Conservation (phyloP, 2,797 vertebrate species). For the Epinephelus awoara region DNA sequence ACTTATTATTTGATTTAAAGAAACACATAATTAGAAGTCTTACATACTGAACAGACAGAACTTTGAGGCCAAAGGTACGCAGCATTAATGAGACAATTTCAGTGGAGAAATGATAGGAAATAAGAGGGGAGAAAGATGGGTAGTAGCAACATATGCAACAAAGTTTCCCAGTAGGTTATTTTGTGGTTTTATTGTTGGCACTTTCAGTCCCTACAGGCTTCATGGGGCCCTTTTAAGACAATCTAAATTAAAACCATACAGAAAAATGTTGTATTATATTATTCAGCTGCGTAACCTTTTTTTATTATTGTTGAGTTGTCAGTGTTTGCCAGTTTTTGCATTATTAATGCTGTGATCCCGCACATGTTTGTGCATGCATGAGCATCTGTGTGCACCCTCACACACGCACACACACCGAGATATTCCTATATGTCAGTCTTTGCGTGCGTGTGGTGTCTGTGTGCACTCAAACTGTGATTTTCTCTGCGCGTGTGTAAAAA, state of each 20-base stretch:
- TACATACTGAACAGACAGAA: neutral
- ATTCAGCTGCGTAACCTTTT: neutral
- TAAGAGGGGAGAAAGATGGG: neutral
- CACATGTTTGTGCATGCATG: slow-evolving; percentile 20
- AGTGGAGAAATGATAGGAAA: neutral
- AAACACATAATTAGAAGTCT: no score
- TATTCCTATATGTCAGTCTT: slow-evolving; percentile 41
- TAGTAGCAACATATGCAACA: neutral
- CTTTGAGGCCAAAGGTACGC: neutral
- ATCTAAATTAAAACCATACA: neutral
- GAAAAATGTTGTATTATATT: neutral
- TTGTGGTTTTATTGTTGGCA: neutral
- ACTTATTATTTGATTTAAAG: no score
- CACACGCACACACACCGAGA: neutral
- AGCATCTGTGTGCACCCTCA: slow-evolving; percentile 30
- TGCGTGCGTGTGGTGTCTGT: slow-evolving; percentile 14
- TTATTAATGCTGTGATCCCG: neutral
- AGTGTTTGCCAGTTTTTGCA: neutral
- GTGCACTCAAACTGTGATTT: slow-evolving; percentile 63
- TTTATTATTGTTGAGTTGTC: slow-evolving; percentile 3
- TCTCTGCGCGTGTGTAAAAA: slow-evolving; percentile 60
- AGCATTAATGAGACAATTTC: neutral
- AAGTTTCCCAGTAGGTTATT: neutral
- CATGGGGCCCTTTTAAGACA: neutral
- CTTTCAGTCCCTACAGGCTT: no score